Conservation (phyloP, 2,797 vertebrate species). For the Enteromius paludinosus region DNA sequence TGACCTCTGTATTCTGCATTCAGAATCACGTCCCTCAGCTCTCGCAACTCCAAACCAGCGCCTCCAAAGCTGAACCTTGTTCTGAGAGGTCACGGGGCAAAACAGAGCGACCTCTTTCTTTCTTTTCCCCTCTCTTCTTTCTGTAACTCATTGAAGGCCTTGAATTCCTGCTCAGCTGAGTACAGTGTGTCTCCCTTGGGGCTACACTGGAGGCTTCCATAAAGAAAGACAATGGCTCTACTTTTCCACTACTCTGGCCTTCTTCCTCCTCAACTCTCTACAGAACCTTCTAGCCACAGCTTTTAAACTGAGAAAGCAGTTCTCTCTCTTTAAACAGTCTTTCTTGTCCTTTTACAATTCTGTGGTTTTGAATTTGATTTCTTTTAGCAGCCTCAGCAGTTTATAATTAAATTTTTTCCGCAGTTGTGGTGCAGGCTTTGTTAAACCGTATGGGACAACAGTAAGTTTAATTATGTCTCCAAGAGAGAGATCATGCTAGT, state of each 20-base stretch:
- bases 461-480: constrained; percentile 30
- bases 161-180: constrained; percentile 48
- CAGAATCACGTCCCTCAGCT: constrained; percentile 37
- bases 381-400: constrained; percentile 37
- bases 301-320: constrained; percentile 37
- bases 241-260: constrained; percentile 28
- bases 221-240: constrained; percentile 47
- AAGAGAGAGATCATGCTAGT: constrained; percentile 22
- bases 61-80: constrained; percentile 42
- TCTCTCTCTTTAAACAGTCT: constrained; percentile 29
- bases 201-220: constrained; percentile 35
- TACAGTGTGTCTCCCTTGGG: constrained; percentile 51
- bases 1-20: constrained; percentile 55
- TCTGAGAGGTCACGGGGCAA: constrained; percentile 12
- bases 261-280: constrained; percentile 36
- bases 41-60: constrained; percentile 28
- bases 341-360: constrained; percentile 33
- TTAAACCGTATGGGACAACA: constrained; percentile 24
- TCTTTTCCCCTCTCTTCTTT: constrained; percentile 27
- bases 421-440: constrained; percentile 32
- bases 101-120: constrained; percentile 44
- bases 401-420: constrained; percentile 24
- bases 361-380: constrained; percentile 38
- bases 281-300: constrained; percentile 32
- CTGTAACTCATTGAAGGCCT: constrained; percentile 46